Evolutionary conservation across 2,888 invertebrate genomes (phyloP).

Genomic region (Clivina fossor): DNA sequence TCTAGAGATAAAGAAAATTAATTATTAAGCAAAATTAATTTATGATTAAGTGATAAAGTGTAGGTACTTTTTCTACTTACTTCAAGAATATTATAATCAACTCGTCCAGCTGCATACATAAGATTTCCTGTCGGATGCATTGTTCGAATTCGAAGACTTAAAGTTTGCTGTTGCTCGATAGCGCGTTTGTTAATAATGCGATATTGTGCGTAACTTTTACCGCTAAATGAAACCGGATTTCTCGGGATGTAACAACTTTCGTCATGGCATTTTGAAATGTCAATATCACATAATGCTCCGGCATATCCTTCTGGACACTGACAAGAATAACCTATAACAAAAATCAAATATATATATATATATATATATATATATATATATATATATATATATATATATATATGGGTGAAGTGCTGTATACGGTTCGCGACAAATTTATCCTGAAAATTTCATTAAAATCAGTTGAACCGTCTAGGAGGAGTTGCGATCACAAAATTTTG

Average conservation of each 20-base stretch:
- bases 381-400: too few species aligned
- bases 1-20: constrained; percentile 50
- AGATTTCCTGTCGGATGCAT: constrained; percentile 81
- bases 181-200: constrained; percentile 69
- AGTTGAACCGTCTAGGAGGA: too few species aligned
- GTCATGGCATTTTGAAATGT: constrained; percentile 67
- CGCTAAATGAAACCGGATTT: constrained; percentile 77
- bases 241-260: constrained; percentile 70
- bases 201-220: constrained; percentile 80
- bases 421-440: too few species aligned
- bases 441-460: too few species aligned
- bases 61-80: constrained; percentile 49
- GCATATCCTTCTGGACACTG: constrained; percentile 76
- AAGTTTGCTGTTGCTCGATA: constrained; percentile 78
- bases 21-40: constrained; percentile 1
- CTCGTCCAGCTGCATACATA: constrained; percentile 80
- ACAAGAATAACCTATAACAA: constrained; percentile 64
- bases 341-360: not conserved
- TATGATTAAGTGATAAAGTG: not conserved
- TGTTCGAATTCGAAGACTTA: constrained; percentile 81
- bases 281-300: constrained; percentile 67
- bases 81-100: constrained; percentile 89
- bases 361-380: too few species aligned
- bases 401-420: too few species aligned
- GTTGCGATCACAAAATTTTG: too few species aligned